Conservation (phyloP, 2,113 vertebrate genomes). For the Enhydra lutris region DNA sequence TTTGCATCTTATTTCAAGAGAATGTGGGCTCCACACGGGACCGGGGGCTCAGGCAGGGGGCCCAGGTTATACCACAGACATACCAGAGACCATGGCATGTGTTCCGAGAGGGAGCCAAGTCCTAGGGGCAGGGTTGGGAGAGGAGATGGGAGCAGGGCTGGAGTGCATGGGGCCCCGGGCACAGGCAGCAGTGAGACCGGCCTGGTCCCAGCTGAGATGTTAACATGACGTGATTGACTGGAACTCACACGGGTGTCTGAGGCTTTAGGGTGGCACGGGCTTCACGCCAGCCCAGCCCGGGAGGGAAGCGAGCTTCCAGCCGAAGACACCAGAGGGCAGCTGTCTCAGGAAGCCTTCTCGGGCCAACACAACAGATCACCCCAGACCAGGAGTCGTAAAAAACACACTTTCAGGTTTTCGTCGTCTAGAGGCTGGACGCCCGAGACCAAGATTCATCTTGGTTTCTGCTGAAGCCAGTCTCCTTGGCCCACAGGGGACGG, state of each 20-base stretch:
- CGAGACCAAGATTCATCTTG: neutral
- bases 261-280: neutral
- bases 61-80: neutral
- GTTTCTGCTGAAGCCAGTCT: neutral
- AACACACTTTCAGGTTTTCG: neutral
- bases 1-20: neutral
- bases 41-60: neutral
- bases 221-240: neutral
- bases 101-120: neutral
- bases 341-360: neutral
- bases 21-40: neutral
- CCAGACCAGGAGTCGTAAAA: neutral
- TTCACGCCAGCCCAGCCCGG: neutral
- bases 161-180: neutral
- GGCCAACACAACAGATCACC: neutral
- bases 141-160: no score
- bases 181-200: neutral
- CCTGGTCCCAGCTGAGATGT: neutral
- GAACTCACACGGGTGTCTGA: neutral
- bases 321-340: neutral
- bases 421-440: neutral
- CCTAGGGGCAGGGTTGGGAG: no score
- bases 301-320: neutral
- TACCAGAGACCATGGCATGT: neutral
- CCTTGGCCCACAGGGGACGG: neutral